Evolutionary conservation across 1,140 invertebrate species (phyloP), one percentile per base, ranked within the genome.

Genomic region (Batillaria attramentaria): DNA sequence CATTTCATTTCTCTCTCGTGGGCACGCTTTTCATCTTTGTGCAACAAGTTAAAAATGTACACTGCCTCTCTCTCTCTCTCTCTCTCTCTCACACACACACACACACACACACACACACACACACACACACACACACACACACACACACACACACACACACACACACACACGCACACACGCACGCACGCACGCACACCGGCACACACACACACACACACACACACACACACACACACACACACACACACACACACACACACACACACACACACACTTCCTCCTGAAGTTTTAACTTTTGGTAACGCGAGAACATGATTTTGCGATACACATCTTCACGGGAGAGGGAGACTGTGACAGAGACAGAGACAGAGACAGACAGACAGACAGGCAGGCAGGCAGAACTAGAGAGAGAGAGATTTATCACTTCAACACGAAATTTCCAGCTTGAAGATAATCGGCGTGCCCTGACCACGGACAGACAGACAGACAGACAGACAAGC

Each of bases 151-250:
- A 60, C 8, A 60, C 24, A 60, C 6, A 60, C 24, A n/a, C 57
- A 60, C 24, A 5, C 57, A 6, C 57, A 4, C 57, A 6, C 57
- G 4, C 57, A 6, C 57, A 6, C 24, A 6, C 24, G 24, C 20
- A 24, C 3, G n/a, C 68, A 13, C n/a, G 28, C 37, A n/a, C 35
- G 42, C 35, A 42, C 68, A n/a, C 68, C 28, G 24, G 28, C 68
- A 42, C 39, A 41, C 37, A 43, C 37, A 43, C 41, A 70, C 35
- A 39, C 68, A 42, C 68, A 65, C 41, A 28, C 68, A 70, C 68
- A 28, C 68, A 43, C 68, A 28, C 68, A 70, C 68, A 70, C 68
- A 42, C 68, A 70, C 68, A 70, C 39, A 70, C 37, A 70, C 68
- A 42, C 35, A 39, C 68, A 70, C 39, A 54, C 42, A 73, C 42